A percentile compares a stretch with the other conserved stretches of the same genome.
Evolutionary conservation across 2,113 vertebrate genomes (phyloP).

Genomic region (Zootoca vivipara): DNA sequence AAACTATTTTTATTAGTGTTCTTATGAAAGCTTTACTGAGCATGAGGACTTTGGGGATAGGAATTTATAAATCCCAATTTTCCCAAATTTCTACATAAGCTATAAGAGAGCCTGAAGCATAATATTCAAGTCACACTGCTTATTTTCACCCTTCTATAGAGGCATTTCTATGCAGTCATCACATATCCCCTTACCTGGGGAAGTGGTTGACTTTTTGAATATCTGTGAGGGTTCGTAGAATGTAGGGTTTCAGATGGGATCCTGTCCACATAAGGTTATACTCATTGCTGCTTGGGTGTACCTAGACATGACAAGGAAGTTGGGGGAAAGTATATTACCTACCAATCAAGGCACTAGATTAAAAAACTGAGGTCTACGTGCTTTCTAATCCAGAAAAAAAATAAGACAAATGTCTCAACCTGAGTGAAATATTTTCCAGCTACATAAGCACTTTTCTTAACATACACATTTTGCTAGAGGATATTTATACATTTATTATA

Average conservation of each 20-base stretch:
- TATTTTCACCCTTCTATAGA: background rate
- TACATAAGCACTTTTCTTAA: background rate
- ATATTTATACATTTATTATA: background rate
- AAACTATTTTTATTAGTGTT: background rate
- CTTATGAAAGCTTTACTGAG: background rate
- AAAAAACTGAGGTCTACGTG: background rate
- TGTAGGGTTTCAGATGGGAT: conserved; percentile 92
- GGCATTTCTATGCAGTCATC: background rate
- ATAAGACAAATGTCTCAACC: background rate
- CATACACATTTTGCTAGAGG: background rate
- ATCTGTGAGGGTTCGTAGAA: conserved; percentile 89
- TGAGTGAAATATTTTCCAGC: background rate
- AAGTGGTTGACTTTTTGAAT: conserved; percentile 99
- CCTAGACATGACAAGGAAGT: conserved; percentile 70
- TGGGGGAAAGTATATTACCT: background rate
- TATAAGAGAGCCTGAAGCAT: background rate
- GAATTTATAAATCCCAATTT: background rate
- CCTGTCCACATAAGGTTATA: conserved; percentile 99
- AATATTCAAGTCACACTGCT: background rate
- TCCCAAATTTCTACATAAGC: background rate
- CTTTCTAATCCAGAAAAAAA: background rate
- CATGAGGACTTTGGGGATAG: background rate
- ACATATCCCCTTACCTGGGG: conserved; percentile 81
- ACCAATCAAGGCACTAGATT: background rate
- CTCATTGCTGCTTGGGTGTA: conserved; percentile 90